Conservation (phyloP, 2,888 invertebrate species). For the Monopis laevigella region DNA sequence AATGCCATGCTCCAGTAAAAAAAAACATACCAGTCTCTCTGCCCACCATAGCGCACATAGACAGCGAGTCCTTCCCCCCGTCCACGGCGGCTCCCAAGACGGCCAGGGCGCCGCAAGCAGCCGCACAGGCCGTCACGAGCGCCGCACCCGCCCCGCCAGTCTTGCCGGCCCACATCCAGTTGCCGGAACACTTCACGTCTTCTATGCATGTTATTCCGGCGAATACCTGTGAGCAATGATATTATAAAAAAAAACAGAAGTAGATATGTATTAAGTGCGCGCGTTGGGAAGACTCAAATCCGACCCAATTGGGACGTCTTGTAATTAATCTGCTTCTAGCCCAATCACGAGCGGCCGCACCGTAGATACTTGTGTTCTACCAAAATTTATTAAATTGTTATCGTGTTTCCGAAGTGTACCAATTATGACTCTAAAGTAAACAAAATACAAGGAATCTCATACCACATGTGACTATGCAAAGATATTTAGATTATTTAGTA, state of each 20-base stretch:
- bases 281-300: too few relatives aligned
- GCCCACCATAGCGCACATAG: constrained; percentile 92
- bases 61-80: constrained; percentile 97
- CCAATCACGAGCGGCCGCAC: too few relatives aligned
- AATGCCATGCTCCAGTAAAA: not conserved
- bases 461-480: too few relatives aligned
- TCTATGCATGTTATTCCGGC: constrained; percentile 71
- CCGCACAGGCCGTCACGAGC: constrained; percentile 85
- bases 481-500: too few relatives aligned
- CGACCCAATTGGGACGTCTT: too few relatives aligned
- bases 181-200: constrained; percentile 98
- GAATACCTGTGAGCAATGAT: constrained; percentile 59
- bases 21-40: constrained; percentile 53
- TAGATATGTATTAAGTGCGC: too few relatives aligned
- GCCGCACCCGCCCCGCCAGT: constrained; percentile 91
- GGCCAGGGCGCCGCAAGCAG: constrained; percentile 88
- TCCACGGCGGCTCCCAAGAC: constrained; percentile 88
- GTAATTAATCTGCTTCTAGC: too few relatives aligned
- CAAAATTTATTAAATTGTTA: too few relatives aligned
- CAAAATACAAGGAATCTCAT: too few relatives aligned
- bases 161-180: constrained; percentile 99
- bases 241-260: constrained; percentile 12
- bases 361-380: too few relatives aligned
- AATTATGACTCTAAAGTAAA: too few relatives aligned
- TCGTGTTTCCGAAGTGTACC: too few relatives aligned